These are phyloP conservation scores for Condylura cristata DNA, from an alignment of 2,113 vertebrate species.

Conservation along the genomic window DNA sequence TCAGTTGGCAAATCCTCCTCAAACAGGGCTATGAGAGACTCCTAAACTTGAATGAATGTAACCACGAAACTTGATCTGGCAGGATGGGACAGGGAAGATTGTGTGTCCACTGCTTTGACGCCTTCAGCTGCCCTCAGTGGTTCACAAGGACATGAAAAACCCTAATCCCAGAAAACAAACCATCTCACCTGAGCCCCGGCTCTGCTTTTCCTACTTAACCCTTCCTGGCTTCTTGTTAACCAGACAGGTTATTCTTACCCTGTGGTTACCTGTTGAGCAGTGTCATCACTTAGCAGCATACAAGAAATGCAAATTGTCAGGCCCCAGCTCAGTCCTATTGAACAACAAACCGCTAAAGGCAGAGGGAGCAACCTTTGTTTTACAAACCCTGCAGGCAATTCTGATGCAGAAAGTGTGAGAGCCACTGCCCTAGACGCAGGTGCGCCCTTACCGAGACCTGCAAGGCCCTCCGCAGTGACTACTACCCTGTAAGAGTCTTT, in stretches of 20 bases:
- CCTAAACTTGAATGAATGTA: background rate
- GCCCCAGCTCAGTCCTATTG: background rate
- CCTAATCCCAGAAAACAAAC: background rate
- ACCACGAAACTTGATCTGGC: background rate
- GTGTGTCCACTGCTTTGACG: background rate
- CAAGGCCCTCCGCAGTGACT: background rate
- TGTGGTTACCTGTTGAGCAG: background rate
- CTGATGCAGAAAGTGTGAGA: background rate
- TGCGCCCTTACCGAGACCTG: background rate
- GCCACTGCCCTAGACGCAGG: background rate
- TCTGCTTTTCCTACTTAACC: background rate
- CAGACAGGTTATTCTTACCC: background rate
- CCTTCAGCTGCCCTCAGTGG: background rate
- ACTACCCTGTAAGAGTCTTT: background rate
- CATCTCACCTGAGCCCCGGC: background rate
- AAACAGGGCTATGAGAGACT: background rate
- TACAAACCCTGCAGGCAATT: background rate
- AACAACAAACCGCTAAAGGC: background rate
- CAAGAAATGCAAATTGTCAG: slow-evolving; percentile 3
- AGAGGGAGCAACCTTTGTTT: background rate
- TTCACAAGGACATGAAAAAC: background rate
- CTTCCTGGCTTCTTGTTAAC: background rate
- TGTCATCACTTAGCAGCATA: background rate
- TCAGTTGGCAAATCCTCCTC: background rate
- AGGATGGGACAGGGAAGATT: background rate